Conservation (phyloP, 2,888 invertebrate species). For the Tipula lateralis region DNA sequence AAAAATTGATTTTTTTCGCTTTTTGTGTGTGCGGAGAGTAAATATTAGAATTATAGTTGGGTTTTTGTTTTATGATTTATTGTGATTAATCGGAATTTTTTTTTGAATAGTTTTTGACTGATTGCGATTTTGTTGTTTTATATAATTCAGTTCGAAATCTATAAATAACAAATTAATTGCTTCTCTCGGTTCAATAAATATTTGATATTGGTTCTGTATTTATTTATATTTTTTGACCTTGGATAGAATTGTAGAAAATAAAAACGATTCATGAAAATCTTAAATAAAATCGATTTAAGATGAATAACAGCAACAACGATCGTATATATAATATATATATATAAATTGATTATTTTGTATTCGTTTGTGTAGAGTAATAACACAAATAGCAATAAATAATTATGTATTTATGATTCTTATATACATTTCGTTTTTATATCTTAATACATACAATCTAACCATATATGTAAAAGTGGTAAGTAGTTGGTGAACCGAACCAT, state of each 20-base stretch:
- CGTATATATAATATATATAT: background rate
- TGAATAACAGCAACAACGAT: background rate
- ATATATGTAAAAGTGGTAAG: background rate
- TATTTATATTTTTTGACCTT: background rate
- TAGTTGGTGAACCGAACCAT: background rate
- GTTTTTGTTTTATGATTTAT: background rate
- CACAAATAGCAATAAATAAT: background rate
- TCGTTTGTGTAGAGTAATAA: background rate
- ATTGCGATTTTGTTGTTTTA: background rate
- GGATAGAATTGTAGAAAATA: background rate
- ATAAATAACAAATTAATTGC: conserved; percentile 2
- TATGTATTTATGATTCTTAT: background rate
- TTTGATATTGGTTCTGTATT: background rate
- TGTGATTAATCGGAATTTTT: conserved; percentile 19
- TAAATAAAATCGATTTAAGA: background rate
- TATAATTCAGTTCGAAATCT: background rate
- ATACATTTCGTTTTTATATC: background rate
- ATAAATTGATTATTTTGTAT: background rate
- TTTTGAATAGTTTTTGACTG: background rate
- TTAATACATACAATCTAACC: background rate
- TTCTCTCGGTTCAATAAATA: background rate
- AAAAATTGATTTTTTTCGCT: background rate
- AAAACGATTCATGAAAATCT: background rate
- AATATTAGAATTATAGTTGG: background rate
- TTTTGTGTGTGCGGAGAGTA: background rate